These are phyloP conservation scores for Catocala fraxini DNA, from an alignment of 2,888 invertebrate genomes.

Conservation along the genomic window DNA sequence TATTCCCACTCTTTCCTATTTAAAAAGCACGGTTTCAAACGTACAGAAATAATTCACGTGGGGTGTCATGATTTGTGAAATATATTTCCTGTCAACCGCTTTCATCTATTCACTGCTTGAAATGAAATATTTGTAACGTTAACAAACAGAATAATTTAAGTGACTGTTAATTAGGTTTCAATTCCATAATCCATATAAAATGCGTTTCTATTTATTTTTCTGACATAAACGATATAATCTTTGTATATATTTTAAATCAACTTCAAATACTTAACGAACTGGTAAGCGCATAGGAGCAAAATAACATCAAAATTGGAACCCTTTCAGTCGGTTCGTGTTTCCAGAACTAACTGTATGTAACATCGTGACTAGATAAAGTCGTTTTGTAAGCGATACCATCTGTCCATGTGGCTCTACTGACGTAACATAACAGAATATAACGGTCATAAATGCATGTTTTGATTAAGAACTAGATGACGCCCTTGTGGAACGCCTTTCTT, in stretches of 20 bases:
- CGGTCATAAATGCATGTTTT: constrained; percentile 40
- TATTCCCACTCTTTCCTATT: constrained; percentile 47
- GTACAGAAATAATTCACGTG: constrained; percentile 30
- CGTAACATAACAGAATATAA: constrained; percentile 54
- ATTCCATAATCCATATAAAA: neutral
- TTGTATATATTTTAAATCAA: too few relatives aligned
- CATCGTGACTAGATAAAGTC: constrained; percentile 71
- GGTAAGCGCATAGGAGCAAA: constrained; percentile 46
- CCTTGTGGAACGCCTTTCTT: constrained; percentile 35
- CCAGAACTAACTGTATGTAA: constrained; percentile 66
- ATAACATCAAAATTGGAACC: constrained; percentile 58
- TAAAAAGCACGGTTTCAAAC: constrained; percentile 50
- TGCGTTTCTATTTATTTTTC: neutral
- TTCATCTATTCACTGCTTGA: constrained; percentile 17
- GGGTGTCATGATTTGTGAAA: constrained; percentile 16
- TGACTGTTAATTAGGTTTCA: constrained; percentile 4
- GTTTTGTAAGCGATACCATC: constrained; percentile 65
- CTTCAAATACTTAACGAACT: too few relatives aligned
- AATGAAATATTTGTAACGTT: constrained; percentile 16
- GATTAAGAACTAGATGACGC: constrained; percentile 39
- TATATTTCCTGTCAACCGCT: constrained; percentile 19
- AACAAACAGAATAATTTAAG: constrained; percentile 8
- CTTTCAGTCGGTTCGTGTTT: constrained; percentile 59
- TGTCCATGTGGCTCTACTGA: constrained; percentile 57
- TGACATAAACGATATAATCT: too few relatives aligned